A percentile compares a stretch with the other conserved stretches of the same genome.
phyloP scores from a whole-genome alignment of 2,888 invertebrate species.

The Drosophila robusta region DNA sequence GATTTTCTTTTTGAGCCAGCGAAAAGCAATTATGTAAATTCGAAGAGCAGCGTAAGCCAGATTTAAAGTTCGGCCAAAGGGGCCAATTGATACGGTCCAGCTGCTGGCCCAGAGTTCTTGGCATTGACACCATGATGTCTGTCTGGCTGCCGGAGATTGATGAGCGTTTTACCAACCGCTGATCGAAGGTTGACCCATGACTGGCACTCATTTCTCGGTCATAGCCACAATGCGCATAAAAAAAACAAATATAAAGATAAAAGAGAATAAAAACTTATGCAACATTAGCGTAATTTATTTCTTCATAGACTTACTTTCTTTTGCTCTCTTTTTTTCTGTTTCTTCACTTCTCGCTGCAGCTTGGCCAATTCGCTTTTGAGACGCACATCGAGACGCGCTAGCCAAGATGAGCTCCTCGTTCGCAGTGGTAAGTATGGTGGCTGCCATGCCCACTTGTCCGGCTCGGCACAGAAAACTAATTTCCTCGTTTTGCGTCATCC shows the following conservation, averaged over 20 bases:
- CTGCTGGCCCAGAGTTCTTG: conserved; percentile 66
- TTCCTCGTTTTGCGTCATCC: conserved; percentile 58
- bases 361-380: conserved; percentile 57
- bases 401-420: conserved; percentile 70
- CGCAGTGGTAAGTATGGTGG: conserved; percentile 73
- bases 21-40: conserved; percentile 33
- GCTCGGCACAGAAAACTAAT: conserved; percentile 64
- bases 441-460: conserved; percentile 28
- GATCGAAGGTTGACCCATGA: conserved; percentile 47
- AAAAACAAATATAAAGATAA: conserved; percentile 2
- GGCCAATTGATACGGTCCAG: conserved; percentile 53
- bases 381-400: conserved; percentile 28
- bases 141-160: conserved; percentile 61
- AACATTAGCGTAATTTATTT: conserved; percentile 68
- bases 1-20: conserved; percentile 18
- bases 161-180: conserved; percentile 33
- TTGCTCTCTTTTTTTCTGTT: conserved; percentile 34
- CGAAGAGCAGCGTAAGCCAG: too few relatives aligned
- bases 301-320: conserved; percentile 37
- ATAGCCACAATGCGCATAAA: conserved; percentile 26
- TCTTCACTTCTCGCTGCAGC: conserved; percentile 50
- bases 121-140: conserved; percentile 58
- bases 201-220: conserved; percentile 45
- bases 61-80: conserved; percentile 15
- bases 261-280: conserved; percentile 55